phyloP scores from a whole-genome alignment of 2,113 vertebrate genomes.

The Epinephelus cyanopodus region DNA sequence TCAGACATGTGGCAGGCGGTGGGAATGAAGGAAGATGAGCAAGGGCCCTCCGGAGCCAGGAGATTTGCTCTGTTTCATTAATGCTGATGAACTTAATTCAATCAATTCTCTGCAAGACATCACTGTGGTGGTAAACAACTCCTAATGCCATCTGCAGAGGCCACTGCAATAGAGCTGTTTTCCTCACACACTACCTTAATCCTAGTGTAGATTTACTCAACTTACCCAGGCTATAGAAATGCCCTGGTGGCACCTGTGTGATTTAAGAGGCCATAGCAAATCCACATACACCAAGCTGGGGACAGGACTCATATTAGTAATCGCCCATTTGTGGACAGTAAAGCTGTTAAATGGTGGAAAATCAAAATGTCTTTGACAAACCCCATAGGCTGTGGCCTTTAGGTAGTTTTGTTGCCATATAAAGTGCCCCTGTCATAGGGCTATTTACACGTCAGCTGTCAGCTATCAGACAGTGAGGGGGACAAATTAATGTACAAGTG shows the following conservation, averaged over 20 bases:
- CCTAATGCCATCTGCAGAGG: conserved; percentile 65
- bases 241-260: conserved; percentile 13
- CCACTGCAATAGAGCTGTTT: conserved; percentile 62
- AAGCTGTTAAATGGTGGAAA: conserved; percentile 24
- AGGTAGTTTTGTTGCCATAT: conserved; percentile 27
- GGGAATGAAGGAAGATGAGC: conserved; percentile 36
- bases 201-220: conserved; percentile 61
- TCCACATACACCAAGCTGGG: background rate
- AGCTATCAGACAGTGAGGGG: conserved; percentile 10
- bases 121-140: conserved; percentile 66
- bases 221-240: conserved; percentile 53
- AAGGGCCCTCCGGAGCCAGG: conserved; percentile 38
- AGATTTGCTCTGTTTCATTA: conserved; percentile 67
- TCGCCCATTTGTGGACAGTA: background rate
- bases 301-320: background rate
- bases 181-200: conserved; percentile 68
- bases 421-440: background rate
- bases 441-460: conserved; percentile 25
- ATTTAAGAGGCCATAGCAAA: conserved; percentile 53
- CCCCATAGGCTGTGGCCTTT: background rate
- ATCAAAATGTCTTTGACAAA: conserved; percentile 7
- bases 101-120: conserved; percentile 68
- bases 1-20: conserved; percentile 32
- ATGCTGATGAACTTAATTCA: conserved; percentile 74
- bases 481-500: conserved; percentile 41